Conservation (phyloP, 2,888 invertebrate species). For the Xanthorhoe spadicearia region DNA sequence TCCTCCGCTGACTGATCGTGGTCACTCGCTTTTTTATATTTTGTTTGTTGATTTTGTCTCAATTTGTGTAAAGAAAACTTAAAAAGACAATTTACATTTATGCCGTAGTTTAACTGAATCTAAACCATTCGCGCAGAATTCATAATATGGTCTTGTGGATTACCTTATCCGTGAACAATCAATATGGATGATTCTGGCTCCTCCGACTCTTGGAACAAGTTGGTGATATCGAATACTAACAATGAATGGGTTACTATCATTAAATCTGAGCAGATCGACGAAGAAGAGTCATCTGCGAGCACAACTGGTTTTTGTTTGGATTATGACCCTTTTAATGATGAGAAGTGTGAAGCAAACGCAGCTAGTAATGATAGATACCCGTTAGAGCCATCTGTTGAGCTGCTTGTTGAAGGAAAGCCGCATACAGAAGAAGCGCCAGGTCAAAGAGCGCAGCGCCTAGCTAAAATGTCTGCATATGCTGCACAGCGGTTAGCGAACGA, state of each 20-base stretch:
- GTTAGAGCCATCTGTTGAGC: constrained; percentile 9
- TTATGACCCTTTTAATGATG: constrained; percentile 46
- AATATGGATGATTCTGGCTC: constrained; percentile 77
- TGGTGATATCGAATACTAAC: constrained; percentile 73
- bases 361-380: not conserved
- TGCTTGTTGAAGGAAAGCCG: constrained; percentile 10
- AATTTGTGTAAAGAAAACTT: constrained; percentile 9
- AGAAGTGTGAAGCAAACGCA: constrained; percentile 55
- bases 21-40: not conserved
- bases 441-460: constrained; percentile 67
- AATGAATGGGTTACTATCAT: constrained; percentile 72
- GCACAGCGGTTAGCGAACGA: constrained; percentile 75
- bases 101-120: constrained; percentile 10
- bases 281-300: constrained; percentile 47
- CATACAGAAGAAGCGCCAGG: constrained; percentile 61
- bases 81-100: constrained; percentile 8
- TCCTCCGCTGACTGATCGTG: not conserved
- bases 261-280: constrained; percentile 55
- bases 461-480: constrained; percentile 80
- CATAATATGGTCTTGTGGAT: constrained; percentile 80
- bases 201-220: constrained; percentile 77
- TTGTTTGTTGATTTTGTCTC: constrained; percentile 20
- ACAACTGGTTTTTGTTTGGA: constrained; percentile 54
- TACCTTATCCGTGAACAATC: constrained; percentile 76
- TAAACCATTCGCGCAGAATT: constrained; percentile 25